These are phyloP conservation scores for Hycleus phaleratus DNA, from an alignment of 1,140 invertebrate species.

Conservation along the genomic window DNA sequence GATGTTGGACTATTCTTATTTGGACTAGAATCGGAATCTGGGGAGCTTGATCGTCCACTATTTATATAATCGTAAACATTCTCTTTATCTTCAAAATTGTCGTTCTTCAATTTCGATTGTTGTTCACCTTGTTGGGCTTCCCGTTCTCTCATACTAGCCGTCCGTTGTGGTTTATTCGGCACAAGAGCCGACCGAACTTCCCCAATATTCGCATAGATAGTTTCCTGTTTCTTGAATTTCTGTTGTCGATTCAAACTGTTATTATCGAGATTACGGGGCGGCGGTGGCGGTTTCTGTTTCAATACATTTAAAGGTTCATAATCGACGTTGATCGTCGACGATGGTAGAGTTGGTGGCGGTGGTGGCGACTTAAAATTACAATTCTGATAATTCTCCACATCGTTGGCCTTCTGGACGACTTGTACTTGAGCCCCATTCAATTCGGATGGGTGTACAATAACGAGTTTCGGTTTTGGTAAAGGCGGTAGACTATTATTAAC, in stretches of 20 bases:
- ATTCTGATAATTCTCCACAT: slow-evolving; percentile 39
- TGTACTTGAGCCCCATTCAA: slow-evolving; percentile 69
- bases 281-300: slow-evolving; percentile 47
- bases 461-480: slow-evolving; percentile 58
- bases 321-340: slow-evolving; percentile 34
- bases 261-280: slow-evolving; percentile 46
- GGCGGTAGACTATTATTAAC: background rate
- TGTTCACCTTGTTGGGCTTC: slow-evolving; percentile 55
- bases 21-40: slow-evolving; percentile 51
- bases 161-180: slow-evolving; percentile 70
- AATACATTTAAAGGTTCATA: slow-evolving; percentile 16
- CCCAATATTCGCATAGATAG: slow-evolving; percentile 72
- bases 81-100: slow-evolving; percentile 43
- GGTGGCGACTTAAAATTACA: slow-evolving; percentile 44
- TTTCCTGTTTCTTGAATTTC: slow-evolving; percentile 55
- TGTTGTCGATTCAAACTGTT: background rate
- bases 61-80: slow-evolving; percentile 59
- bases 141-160: slow-evolving; percentile 70
- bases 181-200: slow-evolving; percentile 69
- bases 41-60: slow-evolving; percentile 51
- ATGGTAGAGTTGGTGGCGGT: slow-evolving; percentile 34
- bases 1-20: slow-evolving; percentile 36
- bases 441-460: slow-evolving; percentile 83
- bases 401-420: slow-evolving; percentile 49
- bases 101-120: slow-evolving; percentile 14